These are phyloP conservation scores for Rousettus madagascariensis DNA, from an alignment of 2,797 vertebrate genomes.

Conservation along the genomic window DNA sequence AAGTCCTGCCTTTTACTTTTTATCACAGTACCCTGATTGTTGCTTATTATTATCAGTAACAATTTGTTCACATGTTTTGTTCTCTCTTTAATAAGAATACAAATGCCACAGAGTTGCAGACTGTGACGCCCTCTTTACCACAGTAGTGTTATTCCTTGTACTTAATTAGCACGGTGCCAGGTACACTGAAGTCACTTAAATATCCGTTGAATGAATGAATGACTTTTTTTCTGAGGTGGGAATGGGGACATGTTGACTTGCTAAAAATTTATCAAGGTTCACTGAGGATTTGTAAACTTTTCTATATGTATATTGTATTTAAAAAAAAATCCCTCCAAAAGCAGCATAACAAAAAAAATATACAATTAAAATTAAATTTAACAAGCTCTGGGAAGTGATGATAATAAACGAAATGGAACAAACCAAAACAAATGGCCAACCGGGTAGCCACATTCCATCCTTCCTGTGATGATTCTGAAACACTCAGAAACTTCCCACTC, in stretches of 20 bases:
- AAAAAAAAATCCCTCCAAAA: neutral
- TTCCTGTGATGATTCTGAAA: neutral
- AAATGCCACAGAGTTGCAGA: neutral
- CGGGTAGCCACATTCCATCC: accelerated
- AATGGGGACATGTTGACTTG: neutral
- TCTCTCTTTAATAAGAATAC: neutral
- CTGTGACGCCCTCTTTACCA: neutral
- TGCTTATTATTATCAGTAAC: neutral
- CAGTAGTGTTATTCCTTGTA: neutral
- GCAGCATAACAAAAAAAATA: neutral
- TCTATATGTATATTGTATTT: neutral
- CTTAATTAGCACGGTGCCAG: neutral
- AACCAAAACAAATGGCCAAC: neutral
- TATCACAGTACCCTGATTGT: neutral
- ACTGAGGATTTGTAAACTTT: neutral
- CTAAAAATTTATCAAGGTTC: neutral
- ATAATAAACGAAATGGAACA: neutral
- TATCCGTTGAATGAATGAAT: neutral
- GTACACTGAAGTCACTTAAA: neutral
- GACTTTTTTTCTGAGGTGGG: neutral
- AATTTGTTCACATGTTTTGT: neutral
- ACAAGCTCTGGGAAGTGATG: neutral
- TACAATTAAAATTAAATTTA: conserved; percentile 8
- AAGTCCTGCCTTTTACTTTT: neutral
- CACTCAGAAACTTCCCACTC: neutral